Base-by-base conservation (phyloP, 2,113 vertebrate species). In the Ia io region DNA sequence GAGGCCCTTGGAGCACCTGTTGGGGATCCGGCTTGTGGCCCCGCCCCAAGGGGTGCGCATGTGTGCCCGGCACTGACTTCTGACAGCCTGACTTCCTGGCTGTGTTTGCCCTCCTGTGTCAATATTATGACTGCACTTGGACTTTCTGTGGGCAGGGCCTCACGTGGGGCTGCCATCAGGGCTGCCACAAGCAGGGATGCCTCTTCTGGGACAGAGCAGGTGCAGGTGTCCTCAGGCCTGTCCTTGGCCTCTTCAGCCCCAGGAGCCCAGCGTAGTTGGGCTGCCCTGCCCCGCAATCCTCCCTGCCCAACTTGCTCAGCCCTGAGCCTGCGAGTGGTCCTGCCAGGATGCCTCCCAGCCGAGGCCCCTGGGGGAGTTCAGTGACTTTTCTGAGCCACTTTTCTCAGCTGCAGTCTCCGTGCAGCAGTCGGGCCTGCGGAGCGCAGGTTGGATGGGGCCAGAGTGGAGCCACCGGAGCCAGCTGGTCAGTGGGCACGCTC, bases 61-160 rank as follows among this genome's bases (percentile, higher is more conserved):
- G 44, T 3, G 22, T 18, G n/a, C 30, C 88, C n/a, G 2, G 1
- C 4, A 0, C 49, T 42, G 83, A n/a, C 61, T 67, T 78, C 18
- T 3, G 0, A 30, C 5, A 40, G 77, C 78, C 44, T 5, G 22
- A 47, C 67, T 82, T 88, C 79, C 40, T 30, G 70, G 69, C 73
- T 40, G 11, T 37, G 2, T n/a, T 32, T 3, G 1, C 61, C n/a
- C 47, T 16, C 74, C 79, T 92, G 74, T 93, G 94, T 96, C 93
- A 93, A 78, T 91, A 86, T 91, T 95, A 73, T 74, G 90, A 74
- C 70, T 3, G 17, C 40, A 32, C 6, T 1, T 88, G 89, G 32
- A 63, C 74, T 93, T 78, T 47, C 91, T 91, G 40, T 47, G 23
- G 74, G 51, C 47, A 13, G 9, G 65, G 71, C 35, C 4, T 5